Base-by-base conservation (phyloP, 1,140 invertebrate species). In the Caenorhabditis brenneri region DNA sequence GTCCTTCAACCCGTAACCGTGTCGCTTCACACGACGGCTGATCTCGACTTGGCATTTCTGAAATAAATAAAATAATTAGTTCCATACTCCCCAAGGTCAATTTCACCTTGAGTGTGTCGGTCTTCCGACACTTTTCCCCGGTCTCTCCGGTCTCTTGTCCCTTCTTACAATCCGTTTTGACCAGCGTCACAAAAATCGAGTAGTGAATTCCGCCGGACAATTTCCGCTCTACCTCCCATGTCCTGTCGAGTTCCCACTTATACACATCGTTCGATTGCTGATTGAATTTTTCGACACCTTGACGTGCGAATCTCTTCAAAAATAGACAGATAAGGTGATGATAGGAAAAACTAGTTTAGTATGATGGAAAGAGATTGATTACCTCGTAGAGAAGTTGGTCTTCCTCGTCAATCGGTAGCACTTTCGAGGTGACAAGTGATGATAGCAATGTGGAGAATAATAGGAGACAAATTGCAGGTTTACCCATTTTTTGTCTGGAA, bases 131-230 rank as follows among this genome's bases (percentile, higher is more conserved):
- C 27, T 55, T 31, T n/a, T 16, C 79, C 19, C n/a, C 65, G n/a
- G n/a, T n/a, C 31, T 49, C 27, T 7, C 27, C 27, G 7, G 69
- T n/a, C n/a, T 33, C 33, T 3, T 65, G 29, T 7, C 81, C 85
- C 81, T 91, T 89, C 48, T 74, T 80, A 55, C 91, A 91, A 60
- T 87, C 81, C 10, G 90, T 91, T 27, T 88, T 84, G 24, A 85
- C 91, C 27, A 91, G 84, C 58, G 87, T 86, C 6, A 91, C 49
- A 51, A 88, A 87, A 51, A 91, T 74, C 51, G 87, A 87, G 49
- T 91, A 91, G 51, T 91, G 82, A 79, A 90, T 88, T 65, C 91
- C 91, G 60, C 89, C 87, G 65, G 16, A 91, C 89, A 33, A 90
- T 87, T 88, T 91, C 51, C 82, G 80, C 53, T 65, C 78, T 15